These are phyloP conservation scores for Oxystoma pomonae DNA, from an alignment of 2,888 invertebrate species.

Conservation along the genomic window DNA sequence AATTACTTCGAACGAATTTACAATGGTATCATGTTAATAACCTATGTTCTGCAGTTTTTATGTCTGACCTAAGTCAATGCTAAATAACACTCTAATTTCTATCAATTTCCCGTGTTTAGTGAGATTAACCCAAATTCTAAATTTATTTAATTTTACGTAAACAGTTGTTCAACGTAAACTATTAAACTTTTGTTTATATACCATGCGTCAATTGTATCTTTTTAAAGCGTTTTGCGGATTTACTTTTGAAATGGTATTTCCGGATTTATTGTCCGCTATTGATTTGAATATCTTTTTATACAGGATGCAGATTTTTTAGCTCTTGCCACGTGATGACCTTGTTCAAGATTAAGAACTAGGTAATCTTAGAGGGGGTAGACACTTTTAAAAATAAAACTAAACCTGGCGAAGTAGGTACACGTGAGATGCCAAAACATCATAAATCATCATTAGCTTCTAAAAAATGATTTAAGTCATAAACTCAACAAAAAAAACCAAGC, in stretches of 20 bases:
- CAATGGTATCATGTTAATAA: no score
- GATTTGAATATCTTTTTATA: not conserved
- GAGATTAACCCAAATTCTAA: not conserved
- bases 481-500: not conserved
- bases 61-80: no score
- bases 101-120: no score
- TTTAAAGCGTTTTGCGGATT: no score
- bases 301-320: not conserved
- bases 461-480: not conserved
- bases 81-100: no score
- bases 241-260: not conserved
- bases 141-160: not conserved
- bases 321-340: not conserved
- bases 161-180: not conserved
- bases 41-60: no score
- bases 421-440: not conserved
- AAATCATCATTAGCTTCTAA: not conserved
- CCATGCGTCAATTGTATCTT: not conserved
- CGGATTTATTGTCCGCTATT: not conserved
- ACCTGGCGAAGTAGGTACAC: not conserved
- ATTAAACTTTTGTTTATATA: not conserved
- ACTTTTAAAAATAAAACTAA: not conserved
- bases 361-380: not conserved
- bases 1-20: no score
- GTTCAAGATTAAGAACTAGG: not conserved